Evolutionary conservation across 2,888 invertebrate genomes (phyloP), one percentile per base, ranked within the genome.

Genomic region (Drosophila birchii): DNA sequence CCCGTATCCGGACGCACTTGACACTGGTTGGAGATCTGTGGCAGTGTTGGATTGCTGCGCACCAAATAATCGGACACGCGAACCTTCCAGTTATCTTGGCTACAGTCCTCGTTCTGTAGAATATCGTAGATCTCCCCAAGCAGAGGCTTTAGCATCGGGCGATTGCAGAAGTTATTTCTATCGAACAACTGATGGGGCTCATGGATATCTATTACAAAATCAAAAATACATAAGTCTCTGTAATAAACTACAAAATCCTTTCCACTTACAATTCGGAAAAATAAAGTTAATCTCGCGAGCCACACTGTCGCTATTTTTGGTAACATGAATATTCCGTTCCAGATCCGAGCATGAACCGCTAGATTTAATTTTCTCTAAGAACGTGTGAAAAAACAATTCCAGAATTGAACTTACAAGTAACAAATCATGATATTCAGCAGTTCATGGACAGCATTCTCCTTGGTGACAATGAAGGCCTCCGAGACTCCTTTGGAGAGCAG

Each of bases 251-350:
- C n/a, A 9, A 9, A 1, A 45, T 26, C 0, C 8, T 5, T 44
- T 3, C 23, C 5, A 81, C 88, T 82, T 77, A 91, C 91, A 95
- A 85, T 95, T 94, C 1, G 97, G 97, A 92, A 97, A 98, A 92
- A 98, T 97, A 92, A 96, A 98, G 90, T 95, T 95, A 81, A 98
- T 97, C 92, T 98, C 98, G 74, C 95, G 93, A 57, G 95, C 94
- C 0, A 97, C 96, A 53, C 94, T 94, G 0, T 93, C 92, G 18
- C 93, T 92, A 83, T 94, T 94, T 73, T 94, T 94, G 76, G 98
- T 97, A 11, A 96, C 97, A 91, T 98, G 97, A 0, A 98, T 96
- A 90, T 97, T 97, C 71, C 94, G 94, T 67, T 95, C 94, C 80
- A 95, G 94, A 14, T 94, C 94, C 55, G 93, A 93, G 68, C 93